These are phyloP conservation scores for Bubo scandiacus DNA, from an alignment of 2,113 vertebrate genomes.

Conservation along the genomic window DNA sequence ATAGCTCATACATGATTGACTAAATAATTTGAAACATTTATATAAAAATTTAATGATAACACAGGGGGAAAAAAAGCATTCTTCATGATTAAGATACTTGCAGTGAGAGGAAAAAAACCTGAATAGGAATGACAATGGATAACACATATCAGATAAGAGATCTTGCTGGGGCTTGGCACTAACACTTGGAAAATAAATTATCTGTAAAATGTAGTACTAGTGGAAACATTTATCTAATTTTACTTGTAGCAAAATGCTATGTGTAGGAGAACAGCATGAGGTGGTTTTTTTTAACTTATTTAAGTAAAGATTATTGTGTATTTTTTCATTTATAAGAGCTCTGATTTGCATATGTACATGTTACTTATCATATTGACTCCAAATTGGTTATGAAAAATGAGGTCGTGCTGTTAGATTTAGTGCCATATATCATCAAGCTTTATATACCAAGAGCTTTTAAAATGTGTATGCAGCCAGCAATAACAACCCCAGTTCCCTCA, in stretches of 20 bases:
- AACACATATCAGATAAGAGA: neutral
- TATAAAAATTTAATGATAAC: neutral
- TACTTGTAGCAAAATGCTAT: neutral
- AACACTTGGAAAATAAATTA: neutral
- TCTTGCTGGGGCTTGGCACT: neutral
- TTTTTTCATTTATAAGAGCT: slow-evolving; percentile 4
- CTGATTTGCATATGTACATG: neutral
- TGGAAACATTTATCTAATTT: slow-evolving; percentile 20
- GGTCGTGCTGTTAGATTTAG: slow-evolving; percentile 34
- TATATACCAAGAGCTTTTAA: slow-evolving; percentile 43
- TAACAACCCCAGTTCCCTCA: neutral
- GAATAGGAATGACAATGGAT: neutral
- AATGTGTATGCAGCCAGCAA: slow-evolving; percentile 35
- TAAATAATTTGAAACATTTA: neutral
- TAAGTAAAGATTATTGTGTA: neutral
- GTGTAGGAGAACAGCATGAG: neutral
- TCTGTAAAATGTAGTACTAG: neutral
- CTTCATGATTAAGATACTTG: neutral
- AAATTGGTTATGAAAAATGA: slow-evolving; percentile 4
- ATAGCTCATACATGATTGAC: neutral
- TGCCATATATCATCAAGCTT: neutral
- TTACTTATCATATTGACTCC: neutral
- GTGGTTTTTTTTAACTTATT: neutral
- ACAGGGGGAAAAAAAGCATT: neutral
- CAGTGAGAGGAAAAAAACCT: neutral